Evolutionary conservation across 2,888 invertebrate species (phyloP), one percentile per base, ranked within the genome.

Genomic region (Idaea aversata): DNA sequence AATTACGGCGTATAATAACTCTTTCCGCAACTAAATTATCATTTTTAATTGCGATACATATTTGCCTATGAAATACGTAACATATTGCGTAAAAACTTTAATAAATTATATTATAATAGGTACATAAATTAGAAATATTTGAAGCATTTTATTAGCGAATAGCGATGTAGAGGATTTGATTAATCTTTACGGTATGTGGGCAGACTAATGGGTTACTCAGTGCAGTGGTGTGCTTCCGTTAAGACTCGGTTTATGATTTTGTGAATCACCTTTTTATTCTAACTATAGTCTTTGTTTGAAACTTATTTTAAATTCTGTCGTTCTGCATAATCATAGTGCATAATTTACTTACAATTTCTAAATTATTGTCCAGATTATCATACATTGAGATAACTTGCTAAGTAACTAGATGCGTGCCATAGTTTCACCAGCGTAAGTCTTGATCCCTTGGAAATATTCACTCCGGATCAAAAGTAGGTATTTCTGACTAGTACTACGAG

Each of bases 121-220:
- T 47, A 47, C 47, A 47, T 47, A 47, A 47, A 47, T 47, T 47
- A 47, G 47, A 47, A 47, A 47, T 47, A 47, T 47, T 47, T 47
- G 47, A 47, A 47, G 47, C 47, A 47, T 4, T 47, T 47, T 47
- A 47, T 59, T 59, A 59, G 59, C 6, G 16, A 59, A 59, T 59
- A 59, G 15, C 58, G 58, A 25, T 25, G 59, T 16, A 10, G 13
- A 58, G 38, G 59, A 64, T 47, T 63, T 58, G 59, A 64, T 7
- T 66, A 65, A 71, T 69, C 71, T 71, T 71, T 64, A 69, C 67
- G 71, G 61, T 66, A 34, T 61, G 62, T 25, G 69, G 58, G 59
- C 61, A 61, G 61, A 69, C 63, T 63, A 36, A 61, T 67, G 59
- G 34, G 63, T 71, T 66, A 67, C 65, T n/a, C 63, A 63, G 63